Percentiles rank a stretch among this genome's conserved stretches.
phyloP scores from a whole-genome alignment of 1,140 invertebrate species.

The Penaeus vannamei region DNA sequence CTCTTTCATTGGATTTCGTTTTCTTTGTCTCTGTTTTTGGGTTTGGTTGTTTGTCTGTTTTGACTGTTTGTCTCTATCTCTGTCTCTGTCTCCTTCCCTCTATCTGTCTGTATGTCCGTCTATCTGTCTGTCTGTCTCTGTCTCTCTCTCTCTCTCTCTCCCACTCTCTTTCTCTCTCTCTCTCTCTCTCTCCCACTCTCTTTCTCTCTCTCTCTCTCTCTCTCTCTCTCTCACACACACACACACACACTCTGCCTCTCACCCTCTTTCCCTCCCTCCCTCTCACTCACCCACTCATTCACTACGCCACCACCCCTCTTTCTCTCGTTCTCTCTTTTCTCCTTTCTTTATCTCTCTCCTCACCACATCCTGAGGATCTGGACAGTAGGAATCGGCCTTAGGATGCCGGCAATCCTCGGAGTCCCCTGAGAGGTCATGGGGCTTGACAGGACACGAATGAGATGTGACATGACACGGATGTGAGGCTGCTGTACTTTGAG shows the following conservation, averaged over 20 bases:
- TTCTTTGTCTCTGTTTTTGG: no score
- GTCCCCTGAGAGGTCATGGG: no score
- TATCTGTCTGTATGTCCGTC: background rate
- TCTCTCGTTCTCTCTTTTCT: background rate
- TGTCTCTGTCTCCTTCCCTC: no score
- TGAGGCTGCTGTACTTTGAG: no score
- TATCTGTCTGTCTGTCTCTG: background rate
- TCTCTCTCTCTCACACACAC: slow-evolving; percentile 1
- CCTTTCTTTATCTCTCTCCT: background rate
- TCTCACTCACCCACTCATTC: background rate
- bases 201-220: slow-evolving; percentile 45
- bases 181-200: slow-evolving; percentile 24
- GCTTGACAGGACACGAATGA: no score
- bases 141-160: background rate
- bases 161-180: background rate
- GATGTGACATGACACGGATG: no score
- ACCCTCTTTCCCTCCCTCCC: background rate
- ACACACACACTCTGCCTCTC: background rate
- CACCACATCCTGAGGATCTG: background rate
- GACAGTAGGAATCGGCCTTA: no score
- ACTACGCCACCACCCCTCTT: background rate
- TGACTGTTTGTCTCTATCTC: no score
- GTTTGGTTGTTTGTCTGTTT: no score
- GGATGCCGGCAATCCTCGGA: no score
- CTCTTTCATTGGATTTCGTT: no score